Evolutionary conservation across 2,888 invertebrate genomes (phyloP).

Genomic region (Microplitis deprimator): DNA sequence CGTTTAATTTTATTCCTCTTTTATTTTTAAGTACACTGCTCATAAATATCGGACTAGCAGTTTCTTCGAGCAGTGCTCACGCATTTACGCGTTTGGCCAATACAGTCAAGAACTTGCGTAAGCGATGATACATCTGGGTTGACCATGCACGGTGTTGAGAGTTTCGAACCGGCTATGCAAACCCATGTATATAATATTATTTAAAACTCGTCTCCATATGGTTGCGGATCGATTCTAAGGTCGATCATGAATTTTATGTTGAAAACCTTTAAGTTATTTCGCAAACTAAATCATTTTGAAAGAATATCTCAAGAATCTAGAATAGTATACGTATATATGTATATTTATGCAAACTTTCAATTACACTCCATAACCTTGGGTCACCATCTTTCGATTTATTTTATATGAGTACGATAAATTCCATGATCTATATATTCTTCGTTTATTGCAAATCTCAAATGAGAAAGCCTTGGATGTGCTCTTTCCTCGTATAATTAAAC

Average conservation of each 20-base stretch:
- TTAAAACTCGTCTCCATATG: slow-evolving; percentile 2
- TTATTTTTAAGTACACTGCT: slow-evolving; percentile 46
- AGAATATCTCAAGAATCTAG: not conserved
- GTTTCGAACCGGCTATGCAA: not conserved
- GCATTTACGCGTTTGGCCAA: not conserved
- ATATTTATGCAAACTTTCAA: not conserved
- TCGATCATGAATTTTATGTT: not conserved
- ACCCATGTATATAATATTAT: slow-evolving; percentile 14
- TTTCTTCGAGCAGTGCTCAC: slow-evolving; percentile 57
- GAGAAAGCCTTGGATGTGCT: no score
- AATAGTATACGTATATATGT: not conserved
- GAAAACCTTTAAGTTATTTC: not conserved
- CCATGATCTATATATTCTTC: no score
- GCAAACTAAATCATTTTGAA: not conserved
- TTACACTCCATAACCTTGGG: not conserved
- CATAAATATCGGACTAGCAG: slow-evolving; percentile 65
- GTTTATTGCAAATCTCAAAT: no score
- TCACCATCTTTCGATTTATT: no score
- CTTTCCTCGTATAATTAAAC: no score
- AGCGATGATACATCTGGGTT: slow-evolving; percentile 58
- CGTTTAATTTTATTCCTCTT: not conserved
- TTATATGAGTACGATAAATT: no score
- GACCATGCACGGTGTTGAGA: slow-evolving; percentile 26
- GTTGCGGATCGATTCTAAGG: not conserved
- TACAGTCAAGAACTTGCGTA: slow-evolving; percentile 34